Base-by-base conservation (phyloP, 2,888 invertebrate species). In the Pogonocherus hispidulus region DNA sequence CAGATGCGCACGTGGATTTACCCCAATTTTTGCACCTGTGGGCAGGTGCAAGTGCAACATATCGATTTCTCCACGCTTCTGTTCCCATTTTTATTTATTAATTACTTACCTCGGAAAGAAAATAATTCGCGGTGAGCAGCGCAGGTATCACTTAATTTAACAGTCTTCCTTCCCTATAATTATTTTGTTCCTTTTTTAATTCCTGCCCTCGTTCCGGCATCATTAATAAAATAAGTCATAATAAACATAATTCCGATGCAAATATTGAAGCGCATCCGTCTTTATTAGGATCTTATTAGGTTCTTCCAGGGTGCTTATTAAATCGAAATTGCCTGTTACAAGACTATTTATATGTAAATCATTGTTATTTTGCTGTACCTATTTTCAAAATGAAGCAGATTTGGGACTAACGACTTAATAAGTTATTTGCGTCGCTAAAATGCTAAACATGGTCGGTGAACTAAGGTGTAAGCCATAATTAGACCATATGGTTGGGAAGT, bases 11-110 rank as follows among this genome's bases (percentile, higher is more conserved):
- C 63, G 63, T 65, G 62, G 67, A 70, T 74, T 78, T 77, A 76
- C 73, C 78, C 78, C 63, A 77, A 75, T 76, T 77, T 69, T 71
- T 73, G 76, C 78, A 78, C 78, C 76, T 78, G 78, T 74, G 66
- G 64, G 64, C 78, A 78, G 78, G 76, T 78, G 78, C 60, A 51
- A 18, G 67, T 65, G 57, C 62, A 51, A 63, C 51, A 22, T 63
- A 63, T 49, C 77, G 77, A 71, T 76, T 74, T 76, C 75, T 76
- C 74, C 70, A 51, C 62, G 62, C 51, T 62, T 22, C 51, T 51
- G 62, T 32, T 18, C 32, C 47, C 59, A 59, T 37, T 18, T 62
- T 62, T 51, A 18, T 49, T 46, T 51, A 51, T 19, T 60, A 60
- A 35, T 51, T 37, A 14, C 32, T 47, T 22, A 18, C n/a, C n/a